phyloP scores from a whole-genome alignment of 2,888 invertebrate species.

The Nysson spinosus region DNA sequence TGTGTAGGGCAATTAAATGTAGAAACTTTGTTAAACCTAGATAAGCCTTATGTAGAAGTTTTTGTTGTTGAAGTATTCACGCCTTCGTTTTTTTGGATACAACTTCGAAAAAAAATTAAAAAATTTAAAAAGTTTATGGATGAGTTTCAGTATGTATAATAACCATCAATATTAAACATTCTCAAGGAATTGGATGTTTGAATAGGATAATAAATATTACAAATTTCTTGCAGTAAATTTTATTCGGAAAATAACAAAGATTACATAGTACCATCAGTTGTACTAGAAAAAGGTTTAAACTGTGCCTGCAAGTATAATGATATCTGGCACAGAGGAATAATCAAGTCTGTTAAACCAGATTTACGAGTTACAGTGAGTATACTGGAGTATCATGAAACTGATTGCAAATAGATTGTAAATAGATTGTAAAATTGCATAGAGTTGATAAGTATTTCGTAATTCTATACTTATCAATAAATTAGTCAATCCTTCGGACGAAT shows the following conservation, averaged over 20 bases:
- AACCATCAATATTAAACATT: background rate
- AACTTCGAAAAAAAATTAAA: slow-evolving; percentile 52
- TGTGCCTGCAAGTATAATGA: slow-evolving; percentile 66
- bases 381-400: background rate
- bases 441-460: too few relatives aligned
- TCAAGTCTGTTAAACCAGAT: slow-evolving; percentile 66
- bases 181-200: background rate
- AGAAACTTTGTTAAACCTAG: slow-evolving; percentile 30
- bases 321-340: slow-evolving; percentile 71
- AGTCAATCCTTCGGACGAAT: too few relatives aligned
- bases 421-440: too few relatives aligned
- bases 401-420: background rate
- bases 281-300: slow-evolving; percentile 68
- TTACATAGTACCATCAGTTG: slow-evolving; percentile 63
- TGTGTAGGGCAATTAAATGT: slow-evolving; percentile 64
- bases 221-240: slow-evolving; percentile 56
- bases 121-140: slow-evolving; percentile 63
- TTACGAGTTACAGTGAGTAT: slow-evolving; percentile 65
- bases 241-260: slow-evolving; percentile 43
- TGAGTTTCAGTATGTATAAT: slow-evolving; percentile 61
- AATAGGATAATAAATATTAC: background rate
- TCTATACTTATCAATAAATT: too few relatives aligned
- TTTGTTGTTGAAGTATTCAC: slow-evolving; percentile 68
- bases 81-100: slow-evolving; percentile 74
- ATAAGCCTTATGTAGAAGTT: slow-evolving; percentile 57